Percentiles rank a stretch among this genome's conserved stretches.
Evolutionary conservation across 2,113 vertebrate species (phyloP).

Genomic region (Cebidichthys violaceus): DNA sequence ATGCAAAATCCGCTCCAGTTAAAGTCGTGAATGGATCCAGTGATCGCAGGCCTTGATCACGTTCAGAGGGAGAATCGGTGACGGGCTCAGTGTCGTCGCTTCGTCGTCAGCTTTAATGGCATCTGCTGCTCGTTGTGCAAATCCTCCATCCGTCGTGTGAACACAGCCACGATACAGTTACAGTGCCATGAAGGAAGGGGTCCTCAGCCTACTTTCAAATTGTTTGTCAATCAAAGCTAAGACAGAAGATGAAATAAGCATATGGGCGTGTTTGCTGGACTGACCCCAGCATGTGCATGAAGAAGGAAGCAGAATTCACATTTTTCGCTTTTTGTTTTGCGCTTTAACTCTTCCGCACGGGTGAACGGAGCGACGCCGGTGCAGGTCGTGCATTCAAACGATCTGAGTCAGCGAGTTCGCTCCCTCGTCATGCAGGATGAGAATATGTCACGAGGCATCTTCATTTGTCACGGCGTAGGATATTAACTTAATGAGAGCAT

Average conservation of each 20-base stretch:
- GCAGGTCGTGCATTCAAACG: not conserved
- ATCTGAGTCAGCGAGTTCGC: not conserved
- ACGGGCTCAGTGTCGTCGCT: not conserved
- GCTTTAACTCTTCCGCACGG: not conserved
- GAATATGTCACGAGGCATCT: not conserved
- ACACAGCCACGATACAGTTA: not conserved
- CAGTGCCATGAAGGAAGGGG: too few relatives aligned
- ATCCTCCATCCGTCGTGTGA: not conserved
- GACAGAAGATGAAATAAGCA: not conserved
- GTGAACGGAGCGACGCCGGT: not conserved
- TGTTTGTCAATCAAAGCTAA: not conserved
- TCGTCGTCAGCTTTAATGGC: not conserved
- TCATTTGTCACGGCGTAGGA: too few relatives aligned
- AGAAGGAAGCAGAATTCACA: too few relatives aligned
- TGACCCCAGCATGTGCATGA: not conserved
- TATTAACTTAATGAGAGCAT: not conserved
- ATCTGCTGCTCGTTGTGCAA: not conserved
- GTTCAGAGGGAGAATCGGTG: not conserved
- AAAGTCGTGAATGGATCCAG: slow-evolving; percentile 15
- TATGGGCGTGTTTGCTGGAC: not conserved
- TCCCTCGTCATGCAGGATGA: not conserved
- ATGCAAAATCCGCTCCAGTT: not conserved
- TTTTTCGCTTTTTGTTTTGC: not conserved
- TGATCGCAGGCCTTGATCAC: slow-evolving; percentile 12
- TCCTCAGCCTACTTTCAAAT: too few relatives aligned